Evolutionary conservation across 2,888 invertebrate genomes (phyloP).

Genomic region (Drosophila niveifrons): DNA sequence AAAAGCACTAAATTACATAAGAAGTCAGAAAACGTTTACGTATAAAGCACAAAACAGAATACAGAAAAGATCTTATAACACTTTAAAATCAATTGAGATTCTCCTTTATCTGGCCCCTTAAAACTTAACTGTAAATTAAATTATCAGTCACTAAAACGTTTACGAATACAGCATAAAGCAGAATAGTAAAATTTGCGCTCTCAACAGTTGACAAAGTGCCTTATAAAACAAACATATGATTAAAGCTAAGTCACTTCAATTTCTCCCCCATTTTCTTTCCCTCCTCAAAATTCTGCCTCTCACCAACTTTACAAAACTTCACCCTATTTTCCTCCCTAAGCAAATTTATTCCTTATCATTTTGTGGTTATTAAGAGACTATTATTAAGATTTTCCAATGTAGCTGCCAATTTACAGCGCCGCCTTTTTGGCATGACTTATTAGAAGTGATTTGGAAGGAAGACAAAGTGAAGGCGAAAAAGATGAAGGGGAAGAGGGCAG

Average conservation of each 20-base stretch:
- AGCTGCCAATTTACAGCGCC: constrained; percentile 27
- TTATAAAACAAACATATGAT: not conserved
- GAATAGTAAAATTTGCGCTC: not conserved
- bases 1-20: too few relatives aligned
- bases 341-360: constrained; percentile 17
- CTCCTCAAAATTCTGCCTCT: not conserved
- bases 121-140: not conserved
- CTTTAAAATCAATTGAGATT: too few relatives aligned
- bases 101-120: not conserved
- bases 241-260: not conserved
- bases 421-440: constrained; percentile 67
- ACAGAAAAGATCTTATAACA: too few relatives aligned
- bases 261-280: not conserved
- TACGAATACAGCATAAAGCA: not conserved
- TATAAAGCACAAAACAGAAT: too few relatives aligned
- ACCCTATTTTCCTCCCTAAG: not conserved
- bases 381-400: constrained; percentile 12
- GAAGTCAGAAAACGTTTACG: too few relatives aligned
- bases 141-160: not conserved
- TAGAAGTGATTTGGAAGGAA: constrained; percentile 58
- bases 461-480: not conserved
- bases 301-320: not conserved
- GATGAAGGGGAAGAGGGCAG: not conserved
- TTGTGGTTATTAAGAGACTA: constrained; percentile 56
- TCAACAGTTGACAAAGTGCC: too few relatives aligned